Conservation (phyloP, 2,888 invertebrate species). For the Agriopis leucophaearia region DNA sequence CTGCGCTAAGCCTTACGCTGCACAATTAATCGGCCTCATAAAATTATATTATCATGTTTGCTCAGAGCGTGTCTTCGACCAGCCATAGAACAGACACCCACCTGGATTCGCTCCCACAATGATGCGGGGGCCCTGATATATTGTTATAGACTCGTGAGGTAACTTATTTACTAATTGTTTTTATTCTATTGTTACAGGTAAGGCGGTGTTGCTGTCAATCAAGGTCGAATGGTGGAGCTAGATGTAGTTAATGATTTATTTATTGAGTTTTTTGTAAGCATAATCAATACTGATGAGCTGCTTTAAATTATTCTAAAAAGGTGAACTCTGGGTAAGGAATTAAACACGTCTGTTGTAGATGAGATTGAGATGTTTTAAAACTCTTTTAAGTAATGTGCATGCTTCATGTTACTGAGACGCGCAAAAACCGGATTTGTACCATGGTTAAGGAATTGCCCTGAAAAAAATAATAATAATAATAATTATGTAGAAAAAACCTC, state of each 20-base stretch:
- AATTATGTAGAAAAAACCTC: too few species aligned
- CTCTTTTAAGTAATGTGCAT: too few species aligned
- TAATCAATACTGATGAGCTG: not conserved
- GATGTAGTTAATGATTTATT: conserved; percentile 8
- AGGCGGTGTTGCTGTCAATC: conserved; percentile 58
- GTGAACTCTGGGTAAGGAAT: not conserved
- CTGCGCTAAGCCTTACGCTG: conserved; percentile 12
- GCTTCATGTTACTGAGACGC: too few species aligned
- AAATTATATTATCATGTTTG: conserved; percentile 35
- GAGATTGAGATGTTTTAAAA: too few species aligned
- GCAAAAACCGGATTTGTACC: too few species aligned
- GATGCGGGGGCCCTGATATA: conserved; percentile 79
- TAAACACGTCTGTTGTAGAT: not conserved
- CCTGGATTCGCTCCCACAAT: conserved; percentile 73
- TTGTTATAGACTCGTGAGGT: conserved; percentile 72
- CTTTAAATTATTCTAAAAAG: not conserved
- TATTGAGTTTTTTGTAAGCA: not conserved
- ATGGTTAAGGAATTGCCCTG: too few species aligned
- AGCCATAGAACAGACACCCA: conserved; percentile 59
- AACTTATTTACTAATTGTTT: conserved; percentile 77
- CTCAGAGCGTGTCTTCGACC: conserved; percentile 22
- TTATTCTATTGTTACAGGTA: conserved; percentile 81
- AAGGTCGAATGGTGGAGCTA: conserved; percentile 49
- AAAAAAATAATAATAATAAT: too few species aligned
- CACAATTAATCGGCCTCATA: conserved; percentile 38